These are phyloP conservation scores for Anagrus nilaparvatae DNA, from an alignment of 1,140 invertebrate genomes.

Conservation along the genomic window DNA sequence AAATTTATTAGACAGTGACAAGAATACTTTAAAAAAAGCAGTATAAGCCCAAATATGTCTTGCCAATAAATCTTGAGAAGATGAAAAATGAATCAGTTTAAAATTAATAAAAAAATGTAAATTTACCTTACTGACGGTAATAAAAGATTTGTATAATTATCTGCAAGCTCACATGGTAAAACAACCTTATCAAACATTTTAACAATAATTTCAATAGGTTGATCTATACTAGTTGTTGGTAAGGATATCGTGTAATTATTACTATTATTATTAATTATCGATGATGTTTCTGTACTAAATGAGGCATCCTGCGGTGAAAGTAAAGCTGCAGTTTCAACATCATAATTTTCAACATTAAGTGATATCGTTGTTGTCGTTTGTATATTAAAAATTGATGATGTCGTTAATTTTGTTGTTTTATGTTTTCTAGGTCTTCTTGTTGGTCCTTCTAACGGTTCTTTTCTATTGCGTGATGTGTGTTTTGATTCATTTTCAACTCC, in stretches of 20 bases:
- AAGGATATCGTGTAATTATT: slow-evolving; percentile 21
- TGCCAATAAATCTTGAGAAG: too few species aligned
- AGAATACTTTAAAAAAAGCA: too few species aligned
- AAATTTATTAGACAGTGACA: too few species aligned
- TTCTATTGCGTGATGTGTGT: slow-evolving; percentile 32
- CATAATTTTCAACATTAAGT: slow-evolving; percentile 24
- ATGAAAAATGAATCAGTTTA: too few species aligned
- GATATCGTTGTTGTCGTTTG: slow-evolving; percentile 24
- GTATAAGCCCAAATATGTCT: too few species aligned
- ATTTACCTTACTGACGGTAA: slow-evolving; percentile 31
- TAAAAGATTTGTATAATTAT: slow-evolving; percentile 35
- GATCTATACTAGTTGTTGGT: slow-evolving; percentile 22
- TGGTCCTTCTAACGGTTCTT: too few species aligned
- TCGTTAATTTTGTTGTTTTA: too few species aligned
- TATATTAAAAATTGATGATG: too few species aligned
- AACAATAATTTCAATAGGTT: slow-evolving; percentile 34
- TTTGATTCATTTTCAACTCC: slow-evolving; percentile 37
- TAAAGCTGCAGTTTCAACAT: slow-evolving; percentile 30
- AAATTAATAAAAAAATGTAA: too few species aligned
- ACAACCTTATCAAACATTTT: slow-evolving; percentile 37
- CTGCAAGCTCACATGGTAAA: slow-evolving; percentile 37
- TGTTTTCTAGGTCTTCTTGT: too few species aligned
- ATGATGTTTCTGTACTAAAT: slow-evolving; percentile 31
- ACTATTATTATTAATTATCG: slow-evolving; percentile 33
- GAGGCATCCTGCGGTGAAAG: slow-evolving; percentile 32